These are phyloP conservation scores for Dynastes tityus DNA, from an alignment of 2,888 invertebrate species.

Conservation along the genomic window DNA sequence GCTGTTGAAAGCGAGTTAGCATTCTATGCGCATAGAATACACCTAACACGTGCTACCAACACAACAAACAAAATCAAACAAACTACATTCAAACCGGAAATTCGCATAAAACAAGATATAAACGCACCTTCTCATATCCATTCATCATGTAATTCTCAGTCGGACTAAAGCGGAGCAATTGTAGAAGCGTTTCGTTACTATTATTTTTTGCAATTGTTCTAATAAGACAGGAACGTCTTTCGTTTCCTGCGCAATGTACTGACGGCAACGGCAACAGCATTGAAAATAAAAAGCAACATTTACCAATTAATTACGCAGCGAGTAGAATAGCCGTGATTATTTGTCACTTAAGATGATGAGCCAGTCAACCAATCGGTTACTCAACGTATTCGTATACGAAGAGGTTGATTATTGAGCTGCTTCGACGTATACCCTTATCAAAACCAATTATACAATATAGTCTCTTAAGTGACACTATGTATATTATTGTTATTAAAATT, in stretches of 20 bases:
- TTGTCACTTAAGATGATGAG: slow-evolving; percentile 70
- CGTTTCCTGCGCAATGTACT: slow-evolving; percentile 49
- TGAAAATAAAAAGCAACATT: slow-evolving; percentile 69
- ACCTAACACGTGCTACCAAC: background rate
- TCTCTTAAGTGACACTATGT: slow-evolving; percentile 69
- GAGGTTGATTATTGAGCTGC: slow-evolving; percentile 55
- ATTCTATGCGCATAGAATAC: background rate
- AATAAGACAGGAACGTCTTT: slow-evolving; percentile 50
- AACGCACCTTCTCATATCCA: slow-evolving; percentile 15
- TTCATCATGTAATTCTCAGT: slow-evolving; percentile 26
- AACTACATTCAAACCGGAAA: slow-evolving; percentile 7
- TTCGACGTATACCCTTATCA: slow-evolving; percentile 69
- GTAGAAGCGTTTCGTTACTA: slow-evolving; percentile 31
- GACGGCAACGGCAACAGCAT: slow-evolving; percentile 27
- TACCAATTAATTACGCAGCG: slow-evolving; percentile 69
- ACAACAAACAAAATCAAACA: background rate
- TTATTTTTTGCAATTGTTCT: slow-evolving; percentile 53
- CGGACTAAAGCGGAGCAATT: slow-evolving; percentile 13
- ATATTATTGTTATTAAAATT: slow-evolving; percentile 66
- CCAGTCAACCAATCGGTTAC: slow-evolving; percentile 60
- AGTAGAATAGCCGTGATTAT: slow-evolving; percentile 69
- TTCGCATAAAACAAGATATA: slow-evolving; percentile 24
- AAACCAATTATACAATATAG: slow-evolving; percentile 71
- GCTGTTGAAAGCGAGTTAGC: no score
- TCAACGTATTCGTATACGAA: slow-evolving; percentile 41